A percentile compares a stretch with the other conserved stretches of the same genome.
Evolutionary conservation across 2,797 vertebrate genomes (phyloP).

Genomic region (Tapera naevia): DNA sequence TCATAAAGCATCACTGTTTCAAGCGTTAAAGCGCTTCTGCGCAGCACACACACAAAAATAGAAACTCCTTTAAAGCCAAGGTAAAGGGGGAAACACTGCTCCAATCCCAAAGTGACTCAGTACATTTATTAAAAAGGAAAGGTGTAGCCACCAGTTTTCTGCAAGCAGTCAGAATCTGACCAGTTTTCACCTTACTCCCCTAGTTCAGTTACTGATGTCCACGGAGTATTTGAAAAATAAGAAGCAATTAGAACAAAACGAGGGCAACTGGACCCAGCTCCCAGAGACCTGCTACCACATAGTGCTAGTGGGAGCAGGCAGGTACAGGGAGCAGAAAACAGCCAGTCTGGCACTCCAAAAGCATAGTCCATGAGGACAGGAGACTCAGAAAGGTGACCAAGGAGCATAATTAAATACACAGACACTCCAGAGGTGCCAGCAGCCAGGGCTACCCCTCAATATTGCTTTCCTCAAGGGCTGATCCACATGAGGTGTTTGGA

Average conservation of each 20-base stretch:
- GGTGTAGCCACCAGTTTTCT: neutral
- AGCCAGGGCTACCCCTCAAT: fast-evolving
- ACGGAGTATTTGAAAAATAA: fast-evolving
- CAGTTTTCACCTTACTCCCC: neutral
- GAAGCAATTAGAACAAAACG: neutral
- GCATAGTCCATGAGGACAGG: too few species aligned
- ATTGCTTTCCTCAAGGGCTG: neutral
- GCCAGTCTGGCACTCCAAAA: neutral
- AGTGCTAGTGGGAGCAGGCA: fast-evolving
- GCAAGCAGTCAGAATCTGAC: neutral
- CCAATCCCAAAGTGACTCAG: fast-evolving
- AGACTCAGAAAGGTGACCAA: neutral
- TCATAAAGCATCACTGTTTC: neutral
- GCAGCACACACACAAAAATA: fast-evolving
- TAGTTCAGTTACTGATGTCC: neutral
- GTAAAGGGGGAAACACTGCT: neutral
- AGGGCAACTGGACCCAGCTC: too few species aligned
- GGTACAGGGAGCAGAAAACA: neutral
- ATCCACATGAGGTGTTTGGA: neutral
- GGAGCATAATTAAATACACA: neutral
- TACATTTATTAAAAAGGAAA: neutral
- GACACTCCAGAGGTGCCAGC: neutral
- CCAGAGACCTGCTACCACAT: neutral
- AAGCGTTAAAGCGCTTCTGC: neutral
- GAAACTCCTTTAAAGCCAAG: neutral